These are phyloP conservation scores for Tanytarsus gracilentus DNA, from an alignment of 2,888 invertebrate species.

Conservation along the genomic window DNA sequence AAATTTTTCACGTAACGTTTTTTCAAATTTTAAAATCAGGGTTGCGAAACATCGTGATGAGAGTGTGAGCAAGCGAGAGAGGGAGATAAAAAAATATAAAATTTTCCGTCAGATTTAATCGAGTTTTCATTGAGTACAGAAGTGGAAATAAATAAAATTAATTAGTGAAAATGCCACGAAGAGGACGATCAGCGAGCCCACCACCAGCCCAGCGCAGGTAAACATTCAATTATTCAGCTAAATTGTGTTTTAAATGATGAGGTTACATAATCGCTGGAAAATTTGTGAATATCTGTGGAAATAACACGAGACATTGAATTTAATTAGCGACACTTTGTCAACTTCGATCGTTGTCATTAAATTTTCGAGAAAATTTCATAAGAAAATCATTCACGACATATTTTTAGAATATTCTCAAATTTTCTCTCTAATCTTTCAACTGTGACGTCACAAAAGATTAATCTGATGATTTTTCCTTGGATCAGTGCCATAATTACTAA, in stretches of 20 bases:
- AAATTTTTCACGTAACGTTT: no score
- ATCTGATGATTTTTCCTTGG: slow-evolving; percentile 7
- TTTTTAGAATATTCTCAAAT: slow-evolving; percentile 4
- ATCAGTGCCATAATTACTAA: background rate
- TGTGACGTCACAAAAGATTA: slow-evolving; percentile 14
- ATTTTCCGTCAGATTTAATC: background rate
- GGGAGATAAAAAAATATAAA: background rate
- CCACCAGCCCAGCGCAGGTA: slow-evolving; percentile 57
- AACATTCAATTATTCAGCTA: slow-evolving; percentile 29
- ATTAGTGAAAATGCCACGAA: slow-evolving; percentile 55
- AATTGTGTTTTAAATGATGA: background rate
- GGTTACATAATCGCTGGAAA: slow-evolving; percentile 21
- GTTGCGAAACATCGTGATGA: no score
- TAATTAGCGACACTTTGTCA: background rate
- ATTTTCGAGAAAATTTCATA: no score
- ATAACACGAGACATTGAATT: background rate
- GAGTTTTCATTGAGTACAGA: background rate
- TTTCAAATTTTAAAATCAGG: no score
- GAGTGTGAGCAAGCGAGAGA: no score
- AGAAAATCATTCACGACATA: background rate
- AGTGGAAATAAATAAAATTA: slow-evolving; percentile 8
- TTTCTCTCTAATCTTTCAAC: background rate
- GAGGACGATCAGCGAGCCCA: slow-evolving; percentile 64
- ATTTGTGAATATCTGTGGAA: background rate
- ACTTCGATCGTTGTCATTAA: background rate